A percentile compares a stretch with the other conserved stretches of the same genome.
These are phyloP conservation scores for Semaprochilodus insignis DNA, from an alignment of 2,797 vertebrate species.

Conservation along the genomic window DNA sequence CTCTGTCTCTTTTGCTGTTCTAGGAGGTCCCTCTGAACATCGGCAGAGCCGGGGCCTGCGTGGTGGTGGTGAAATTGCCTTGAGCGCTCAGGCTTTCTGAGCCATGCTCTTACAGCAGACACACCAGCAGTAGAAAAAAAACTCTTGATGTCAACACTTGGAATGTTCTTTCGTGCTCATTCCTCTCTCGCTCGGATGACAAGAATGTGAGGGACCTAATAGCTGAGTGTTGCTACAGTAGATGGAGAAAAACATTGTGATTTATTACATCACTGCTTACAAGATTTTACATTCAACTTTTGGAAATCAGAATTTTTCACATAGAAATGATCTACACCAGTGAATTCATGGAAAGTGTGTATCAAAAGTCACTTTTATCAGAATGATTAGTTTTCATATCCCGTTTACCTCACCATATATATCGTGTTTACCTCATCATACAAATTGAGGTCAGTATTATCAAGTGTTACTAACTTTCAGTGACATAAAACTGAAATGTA, in stretches of 20 bases:
- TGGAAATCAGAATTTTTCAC: slow-evolving; percentile 18
- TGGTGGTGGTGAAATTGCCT: slow-evolving; percentile 93
- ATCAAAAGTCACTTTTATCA: slow-evolving; percentile 3
- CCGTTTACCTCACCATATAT: slow-evolving; percentile 55
- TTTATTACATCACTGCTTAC: slow-evolving; percentile 25
- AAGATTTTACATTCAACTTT: slow-evolving; percentile 12
- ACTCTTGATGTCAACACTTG: slow-evolving; percentile 35
- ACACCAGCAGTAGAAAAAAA: slow-evolving; percentile 61
- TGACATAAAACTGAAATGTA: slow-evolving; percentile 56
- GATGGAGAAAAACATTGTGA: slow-evolving; percentile 26
- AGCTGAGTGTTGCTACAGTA: slow-evolving; percentile 23
- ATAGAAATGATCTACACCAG: slow-evolving; percentile 12
- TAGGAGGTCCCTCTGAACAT: slow-evolving; percentile 96
- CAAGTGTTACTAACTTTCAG: slow-evolving; percentile 61
- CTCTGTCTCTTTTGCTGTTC: slow-evolving; percentile 59
- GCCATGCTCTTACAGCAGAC: slow-evolving; percentile 60
- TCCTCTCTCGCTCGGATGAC: slow-evolving; percentile 19
- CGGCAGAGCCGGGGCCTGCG: slow-evolving; percentile 92
- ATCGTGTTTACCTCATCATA: slow-evolving; percentile 70
- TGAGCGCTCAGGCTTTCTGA: slow-evolving; percentile 74
- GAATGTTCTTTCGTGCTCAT: slow-evolving; percentile 41
- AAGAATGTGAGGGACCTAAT: slow-evolving; percentile 15
- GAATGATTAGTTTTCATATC: slow-evolving; percentile 58
- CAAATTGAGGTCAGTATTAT: slow-evolving; percentile 64
- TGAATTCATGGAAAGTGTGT: slow-evolving; percentile 6